phyloP scores from a whole-genome alignment of 2,888 invertebrate genomes.

The Physocephala rufipes region DNA sequence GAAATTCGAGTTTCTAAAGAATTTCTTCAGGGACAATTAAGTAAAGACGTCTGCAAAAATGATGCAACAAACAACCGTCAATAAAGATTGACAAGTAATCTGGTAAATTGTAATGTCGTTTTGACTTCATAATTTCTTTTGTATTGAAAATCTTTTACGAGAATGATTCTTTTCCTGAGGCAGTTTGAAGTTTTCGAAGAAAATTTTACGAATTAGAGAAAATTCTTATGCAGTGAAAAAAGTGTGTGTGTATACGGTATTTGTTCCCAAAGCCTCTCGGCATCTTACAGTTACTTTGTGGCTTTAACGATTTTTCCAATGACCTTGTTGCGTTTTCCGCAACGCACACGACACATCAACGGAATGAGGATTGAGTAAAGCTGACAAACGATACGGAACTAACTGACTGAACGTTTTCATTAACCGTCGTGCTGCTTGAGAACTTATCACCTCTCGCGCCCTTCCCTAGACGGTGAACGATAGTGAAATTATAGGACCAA shows the following conservation, averaged over 20 bases:
- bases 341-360: background rate
- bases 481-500: background rate
- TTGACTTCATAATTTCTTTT: background rate
- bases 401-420: no score
- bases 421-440: no score
- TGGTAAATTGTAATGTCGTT: conserved; percentile 21
- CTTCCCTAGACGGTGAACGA: no score
- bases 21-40: background rate
- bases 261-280: no score
- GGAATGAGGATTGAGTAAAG: conserved; percentile 4
- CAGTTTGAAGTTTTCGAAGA: no score
- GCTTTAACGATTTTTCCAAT: conserved; percentile 57
- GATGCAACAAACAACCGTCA: conserved; percentile 25
- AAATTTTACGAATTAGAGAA: no score
- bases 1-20: background rate
- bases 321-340: conserved; percentile 63
- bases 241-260: conserved; percentile 51
- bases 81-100: background rate
- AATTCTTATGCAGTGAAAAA: conserved; percentile 38
- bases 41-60: conserved; percentile 6
- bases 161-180: no score
- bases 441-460: no score
- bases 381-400: background rate
- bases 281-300: no score
- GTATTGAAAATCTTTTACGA: no score